These are phyloP conservation scores for Leucophenga maculata DNA, from an alignment of 2,888 invertebrate species.

Conservation along the genomic window DNA sequence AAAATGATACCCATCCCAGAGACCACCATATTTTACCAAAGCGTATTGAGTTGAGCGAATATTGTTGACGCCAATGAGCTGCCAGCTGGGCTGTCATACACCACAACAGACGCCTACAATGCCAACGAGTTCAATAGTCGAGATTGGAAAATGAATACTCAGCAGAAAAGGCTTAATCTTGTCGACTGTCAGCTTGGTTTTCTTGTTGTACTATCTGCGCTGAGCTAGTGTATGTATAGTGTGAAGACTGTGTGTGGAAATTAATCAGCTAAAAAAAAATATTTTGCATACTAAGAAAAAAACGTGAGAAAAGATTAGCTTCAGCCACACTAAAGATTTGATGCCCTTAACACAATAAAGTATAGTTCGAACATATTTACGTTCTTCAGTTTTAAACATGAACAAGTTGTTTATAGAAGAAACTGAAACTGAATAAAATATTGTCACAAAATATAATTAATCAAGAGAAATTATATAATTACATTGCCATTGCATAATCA, in stretches of 20 bases:
- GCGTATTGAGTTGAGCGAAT: neutral
- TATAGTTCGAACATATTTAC: no score
- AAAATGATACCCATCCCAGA: conserved; percentile 35
- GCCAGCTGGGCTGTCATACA: neutral
- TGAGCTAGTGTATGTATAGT: neutral
- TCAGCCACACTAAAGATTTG: no score
- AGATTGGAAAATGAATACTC: conserved; percentile 59
- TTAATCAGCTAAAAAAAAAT: conserved; percentile 56
- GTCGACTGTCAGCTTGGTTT: neutral
- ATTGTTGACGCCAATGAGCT: neutral
- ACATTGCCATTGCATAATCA: no score
- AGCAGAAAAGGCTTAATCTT: conserved; percentile 58
- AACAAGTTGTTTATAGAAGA: no score
- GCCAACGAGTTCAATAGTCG: conserved; percentile 55
- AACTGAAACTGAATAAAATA: no score
- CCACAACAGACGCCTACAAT: neutral
- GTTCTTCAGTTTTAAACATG: no score
- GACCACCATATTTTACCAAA: no score
- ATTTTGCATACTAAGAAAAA: conserved; percentile 48
- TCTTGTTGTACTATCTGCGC: neutral
- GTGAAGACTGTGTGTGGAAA: conserved; percentile 58
- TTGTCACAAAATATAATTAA: no score
- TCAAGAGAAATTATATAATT: no score
- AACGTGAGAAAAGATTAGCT: no score
- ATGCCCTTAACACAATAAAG: no score